Evolutionary conservation across 2,797 vertebrate genomes (phyloP), one percentile per base, ranked within the genome.

Genomic region (Falco cherrug): DNA sequence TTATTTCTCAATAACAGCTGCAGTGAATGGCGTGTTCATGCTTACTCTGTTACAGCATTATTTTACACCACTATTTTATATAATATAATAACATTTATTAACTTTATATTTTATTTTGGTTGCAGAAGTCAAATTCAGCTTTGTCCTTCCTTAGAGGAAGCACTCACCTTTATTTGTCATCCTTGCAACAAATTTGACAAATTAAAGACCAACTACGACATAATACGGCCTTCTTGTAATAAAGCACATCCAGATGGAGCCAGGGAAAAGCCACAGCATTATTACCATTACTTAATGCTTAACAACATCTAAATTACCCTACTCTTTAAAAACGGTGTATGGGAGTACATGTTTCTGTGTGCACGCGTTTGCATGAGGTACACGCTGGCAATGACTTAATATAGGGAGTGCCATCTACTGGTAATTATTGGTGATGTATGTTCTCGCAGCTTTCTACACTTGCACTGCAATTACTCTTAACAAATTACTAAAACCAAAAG

Each of bases 351-450:
- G 24, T 22, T 43, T 3, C 10, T 3, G 3, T 5, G 24, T 3
- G 29, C 0, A 10, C 47, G 2, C 1, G 4, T 26, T 5, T 2
- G 39, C 0, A 2, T 2, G 76, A 16, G 0, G 19, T 6, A 45
- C 13, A 0, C 6, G 4, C 1, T 0, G 1, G 33, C 12, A 15
- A 50, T 19, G 43, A 4, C 24, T 5, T 67, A 22, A 71, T 25
- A 50, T 53, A 37, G 29, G 26, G 54, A n/a, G 9, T 17, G 64
- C 60, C 93, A 94, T 17, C 92, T 93, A 53, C 84, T 6, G 84
- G 57, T n/a, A 13, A 2, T 17, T 3, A 47, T 43, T 43, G 43
- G 28, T 22, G 4, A 61, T 13, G 13, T 33, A 13, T 3, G 21
- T 26, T 35, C 50, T 13, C 1, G 0, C 28, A 14, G 71, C 6